phyloP scores from a whole-genome alignment of 1,140 invertebrate genomes.

The Macrocentrus cingulum region DNA sequence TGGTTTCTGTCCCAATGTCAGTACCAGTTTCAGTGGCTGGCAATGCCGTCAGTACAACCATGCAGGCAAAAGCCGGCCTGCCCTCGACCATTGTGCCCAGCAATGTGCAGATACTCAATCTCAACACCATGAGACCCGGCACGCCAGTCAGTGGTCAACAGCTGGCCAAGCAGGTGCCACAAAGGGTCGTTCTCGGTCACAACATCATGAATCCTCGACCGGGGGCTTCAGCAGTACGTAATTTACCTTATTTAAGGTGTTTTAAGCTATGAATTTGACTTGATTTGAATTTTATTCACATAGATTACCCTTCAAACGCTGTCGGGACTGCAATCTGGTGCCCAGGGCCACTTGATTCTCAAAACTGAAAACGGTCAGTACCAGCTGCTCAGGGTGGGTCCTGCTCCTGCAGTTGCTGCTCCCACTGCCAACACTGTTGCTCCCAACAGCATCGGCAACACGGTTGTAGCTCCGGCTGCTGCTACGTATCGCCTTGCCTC shows the following conservation, averaged over 20 bases:
- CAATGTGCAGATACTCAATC: conserved; percentile 84
- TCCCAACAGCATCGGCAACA: conserved; percentile 61
- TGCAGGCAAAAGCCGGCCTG: conserved; percentile 62
- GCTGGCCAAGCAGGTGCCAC: conserved; percentile 68
- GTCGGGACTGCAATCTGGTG: conserved; percentile 78
- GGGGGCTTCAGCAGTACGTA: conserved; percentile 76
- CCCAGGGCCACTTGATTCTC: conserved; percentile 82
- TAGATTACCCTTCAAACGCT: conserved; percentile 82
- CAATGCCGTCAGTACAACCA: conserved; percentile 52
- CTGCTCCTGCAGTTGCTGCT: conserved; percentile 62
- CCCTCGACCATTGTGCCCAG: conserved; percentile 65
- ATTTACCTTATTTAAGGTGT: conserved; percentile 21
- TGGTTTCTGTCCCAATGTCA: conserved; percentile 72
- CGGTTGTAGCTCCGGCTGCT: conserved; percentile 50
- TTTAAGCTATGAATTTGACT: conserved; percentile 8
- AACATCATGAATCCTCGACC: conserved; percentile 80
- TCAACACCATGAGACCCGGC: conserved; percentile 70
- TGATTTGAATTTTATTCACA: conserved; percentile 51
- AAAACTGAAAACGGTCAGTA: conserved; percentile 95
- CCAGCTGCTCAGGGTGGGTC: conserved; percentile 85
- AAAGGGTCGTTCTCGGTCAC: conserved; percentile 77
- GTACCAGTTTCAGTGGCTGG: conserved; percentile 62
- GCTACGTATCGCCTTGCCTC: conserved; percentile 64
- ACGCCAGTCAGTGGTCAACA: conserved; percentile 72
- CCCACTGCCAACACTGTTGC: conserved; percentile 63